Percentiles rank a stretch among this genome's conserved stretches.
Conservation (phyloP, 2,113 vertebrate genomes). For the Edolisoma coerulescens region DNA sequence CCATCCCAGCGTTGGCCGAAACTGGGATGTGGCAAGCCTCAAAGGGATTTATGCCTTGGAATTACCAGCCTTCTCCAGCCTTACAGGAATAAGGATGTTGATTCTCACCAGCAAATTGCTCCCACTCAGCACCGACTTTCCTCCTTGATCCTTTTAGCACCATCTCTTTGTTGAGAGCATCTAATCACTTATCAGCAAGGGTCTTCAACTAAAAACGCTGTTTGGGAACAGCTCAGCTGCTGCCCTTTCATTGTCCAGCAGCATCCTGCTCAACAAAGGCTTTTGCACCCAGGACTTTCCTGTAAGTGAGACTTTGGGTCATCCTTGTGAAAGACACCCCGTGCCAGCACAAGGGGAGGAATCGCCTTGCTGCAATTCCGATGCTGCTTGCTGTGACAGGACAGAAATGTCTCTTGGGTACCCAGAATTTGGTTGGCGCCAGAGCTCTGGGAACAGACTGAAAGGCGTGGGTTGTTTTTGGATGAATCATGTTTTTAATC, state of each 20-base stretch:
- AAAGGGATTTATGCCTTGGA: slow-evolving; percentile 45
- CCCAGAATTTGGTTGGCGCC: slow-evolving; percentile 63
- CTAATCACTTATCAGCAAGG: slow-evolving; percentile 46
- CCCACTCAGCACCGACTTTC: slow-evolving; percentile 27
- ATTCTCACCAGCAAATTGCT: slow-evolving; percentile 42
- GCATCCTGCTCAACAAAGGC: not conserved
- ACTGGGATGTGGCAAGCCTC: slow-evolving; percentile 52
- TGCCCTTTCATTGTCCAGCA: not conserved
- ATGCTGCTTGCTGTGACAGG: slow-evolving; percentile 56
- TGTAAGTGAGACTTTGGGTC: not conserved
- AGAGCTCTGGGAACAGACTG: slow-evolving; percentile 64
- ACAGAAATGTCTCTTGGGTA: slow-evolving; percentile 63
- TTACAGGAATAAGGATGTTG: slow-evolving; percentile 58
- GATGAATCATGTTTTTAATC: slow-evolving; percentile 67
- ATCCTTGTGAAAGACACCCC: not conserved
- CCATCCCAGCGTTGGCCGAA: not conserved
- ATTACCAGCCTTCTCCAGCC: not conserved
- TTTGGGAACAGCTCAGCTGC: not conserved
- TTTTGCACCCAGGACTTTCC: not conserved
- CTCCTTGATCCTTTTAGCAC: slow-evolving; percentile 41
- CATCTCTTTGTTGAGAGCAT: not conserved
- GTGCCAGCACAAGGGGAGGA: not conserved
- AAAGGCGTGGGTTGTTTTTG: slow-evolving; percentile 60
- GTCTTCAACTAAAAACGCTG: not conserved
- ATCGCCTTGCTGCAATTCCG: not conserved